Conservation (phyloP, 2,888 invertebrate genomes). For the Tortricodes alternella region DNA sequence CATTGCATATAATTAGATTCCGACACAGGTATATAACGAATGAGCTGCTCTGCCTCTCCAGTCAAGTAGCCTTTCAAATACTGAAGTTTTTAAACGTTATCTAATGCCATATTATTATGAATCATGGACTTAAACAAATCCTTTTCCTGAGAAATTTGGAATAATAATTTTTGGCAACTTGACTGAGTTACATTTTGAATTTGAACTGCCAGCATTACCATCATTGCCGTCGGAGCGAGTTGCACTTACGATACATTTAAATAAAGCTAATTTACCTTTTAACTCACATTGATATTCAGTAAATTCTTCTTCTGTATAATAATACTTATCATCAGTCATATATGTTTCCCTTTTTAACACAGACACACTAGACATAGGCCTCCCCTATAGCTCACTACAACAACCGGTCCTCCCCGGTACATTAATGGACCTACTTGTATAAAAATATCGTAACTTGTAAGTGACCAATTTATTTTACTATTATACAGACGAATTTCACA, state of each 20-base stretch:
- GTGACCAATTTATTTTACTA: no score
- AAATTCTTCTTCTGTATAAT: not conserved
- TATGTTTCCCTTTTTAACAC: not conserved
- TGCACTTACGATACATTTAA: not conserved
- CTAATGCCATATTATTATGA: not conserved
- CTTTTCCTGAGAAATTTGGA: not conserved
- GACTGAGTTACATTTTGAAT: not conserved
- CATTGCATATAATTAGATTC: constrained; percentile 10
- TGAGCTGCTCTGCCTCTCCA: not conserved
- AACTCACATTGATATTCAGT: not conserved
- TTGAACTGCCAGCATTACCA: no score
- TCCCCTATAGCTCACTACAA: no score
- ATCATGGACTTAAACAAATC: constrained; percentile 4
- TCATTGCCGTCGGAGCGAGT: not conserved
- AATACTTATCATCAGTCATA: not conserved
- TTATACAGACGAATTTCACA: no score
- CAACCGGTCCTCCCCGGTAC: no score
- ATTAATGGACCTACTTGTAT: no score
- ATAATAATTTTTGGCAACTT: not conserved
- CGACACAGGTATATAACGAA: constrained; percentile 7
- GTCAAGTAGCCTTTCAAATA: not conserved
- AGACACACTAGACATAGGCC: no score
- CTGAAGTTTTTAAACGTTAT: not conserved
- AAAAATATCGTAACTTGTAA: no score
- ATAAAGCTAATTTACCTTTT: not conserved